Evolutionary conservation across 1,140 invertebrate genomes (phyloP), one percentile per base, ranked within the genome.

Genomic region (Lepidurus couesii): DNA sequence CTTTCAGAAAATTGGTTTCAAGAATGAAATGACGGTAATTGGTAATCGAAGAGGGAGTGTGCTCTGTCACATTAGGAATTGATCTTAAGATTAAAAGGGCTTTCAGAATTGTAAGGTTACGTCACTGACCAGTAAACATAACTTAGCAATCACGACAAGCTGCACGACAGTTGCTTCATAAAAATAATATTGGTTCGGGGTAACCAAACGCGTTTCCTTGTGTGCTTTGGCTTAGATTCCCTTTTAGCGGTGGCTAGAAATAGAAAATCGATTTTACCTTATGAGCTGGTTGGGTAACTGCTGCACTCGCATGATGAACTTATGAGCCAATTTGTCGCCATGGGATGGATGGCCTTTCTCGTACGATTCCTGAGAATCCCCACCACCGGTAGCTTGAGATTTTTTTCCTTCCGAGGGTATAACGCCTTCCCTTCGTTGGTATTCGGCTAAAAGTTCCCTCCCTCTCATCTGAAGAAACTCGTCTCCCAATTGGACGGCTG

Each of bases 281-380:
- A 96, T 84, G 81, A 95, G 88, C 84, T 95, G 94, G 43, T 91
- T 90, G 42, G 92, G 92, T 87, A 92, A 92, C n/a, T 87, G 84
- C 75, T 91, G 89, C 73, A 95, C 87, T 78, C 89, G 88, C 43
- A 89, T 89, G 1, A 92, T 81, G 82, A 95, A 95, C 80, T 91
- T 89, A 84, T 95, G 91, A 82, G 94, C 94, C 83, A 92, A 87
- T 80, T 89, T 88, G 84, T 96, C 93, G 1, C 93, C 93, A 84
- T 95, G 93, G 9, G 89, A 87, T 0, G 93, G 92, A 47, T 89
- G 82, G 9, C 88, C 87, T 82, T 93, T 92, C 81, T 95, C 94
- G 83, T 95, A 96, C 42, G 88, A 88, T 83, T 93, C 92, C 9
- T 81, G 78, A 21, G 80, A 80, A 7, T 80, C 81, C 16, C 81